A percentile compares a stretch with the other conserved stretches of the same genome.
phyloP scores from a whole-genome alignment of 2,113 vertebrate genomes.

The Synchiropus splendidus region DNA sequence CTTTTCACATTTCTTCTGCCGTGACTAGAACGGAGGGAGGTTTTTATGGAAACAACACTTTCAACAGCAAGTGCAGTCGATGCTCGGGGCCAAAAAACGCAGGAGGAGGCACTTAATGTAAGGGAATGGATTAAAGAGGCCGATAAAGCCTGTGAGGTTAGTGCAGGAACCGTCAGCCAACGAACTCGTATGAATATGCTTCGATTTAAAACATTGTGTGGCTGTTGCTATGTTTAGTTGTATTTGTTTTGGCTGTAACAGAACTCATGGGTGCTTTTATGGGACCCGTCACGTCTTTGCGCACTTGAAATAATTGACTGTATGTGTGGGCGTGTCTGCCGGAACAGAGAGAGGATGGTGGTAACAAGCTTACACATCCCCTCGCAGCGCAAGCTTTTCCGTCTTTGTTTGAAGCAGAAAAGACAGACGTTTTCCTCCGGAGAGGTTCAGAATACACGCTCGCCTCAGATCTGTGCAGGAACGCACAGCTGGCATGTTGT shows the following conservation, averaged over 20 bases:
- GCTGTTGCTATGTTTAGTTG: not conserved
- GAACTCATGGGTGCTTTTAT: not conserved
- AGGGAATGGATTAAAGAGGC: constrained; percentile 58
- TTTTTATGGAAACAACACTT: constrained; percentile 48
- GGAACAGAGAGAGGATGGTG: constrained; percentile 1
- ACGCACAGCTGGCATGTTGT: constrained; percentile 10
- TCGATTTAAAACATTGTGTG: not conserved
- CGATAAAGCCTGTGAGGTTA: constrained; percentile 58
- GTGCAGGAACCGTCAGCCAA: constrained; percentile 10
- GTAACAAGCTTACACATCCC: constrained; percentile 20
- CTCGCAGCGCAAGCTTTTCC: constrained; percentile 15
- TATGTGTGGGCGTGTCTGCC: not conserved
- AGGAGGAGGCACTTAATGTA: constrained; percentile 58
- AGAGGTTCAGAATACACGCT: constrained; percentile 14
- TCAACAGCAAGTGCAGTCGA: constrained; percentile 43
- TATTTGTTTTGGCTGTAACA: not conserved
- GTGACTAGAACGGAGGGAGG: constrained; percentile 27
- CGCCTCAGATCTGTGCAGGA: constrained; percentile 19
- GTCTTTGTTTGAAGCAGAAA: constrained; percentile 9
- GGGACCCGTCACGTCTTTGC: not conserved
- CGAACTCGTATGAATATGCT: not conserved
- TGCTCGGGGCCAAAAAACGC: constrained; percentile 41
- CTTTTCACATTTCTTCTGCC: constrained; percentile 37
- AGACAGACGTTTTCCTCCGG: constrained; percentile 20
- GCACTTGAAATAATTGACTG: constrained; percentile 1